Base-by-base conservation (phyloP, 2,888 invertebrate species). In the Alsophila aescularia region DNA sequence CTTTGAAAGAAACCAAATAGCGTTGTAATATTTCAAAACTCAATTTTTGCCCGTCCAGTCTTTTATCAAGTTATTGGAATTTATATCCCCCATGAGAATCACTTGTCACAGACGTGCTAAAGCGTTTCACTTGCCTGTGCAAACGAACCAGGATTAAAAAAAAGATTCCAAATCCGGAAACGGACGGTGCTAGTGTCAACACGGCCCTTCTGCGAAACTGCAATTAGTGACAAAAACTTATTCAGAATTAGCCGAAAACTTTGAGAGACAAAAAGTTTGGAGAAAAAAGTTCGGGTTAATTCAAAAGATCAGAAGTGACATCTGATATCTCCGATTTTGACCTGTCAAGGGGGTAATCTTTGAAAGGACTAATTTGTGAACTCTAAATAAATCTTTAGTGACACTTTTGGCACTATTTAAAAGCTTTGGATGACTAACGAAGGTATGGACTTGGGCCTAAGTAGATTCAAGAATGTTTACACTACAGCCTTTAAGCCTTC, bases 121-220 rank as follows among this genome's bases (percentile, higher is more conserved):
- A 77, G 78, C 70, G 71, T 72, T 76, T 69, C 69, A 62, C 69
- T 68, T 67, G 64, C 66, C 68, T 70, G 67, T 73, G 70, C 64
- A 77, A 83, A 81, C 75, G 81, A 67, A 72, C 62, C 67, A 52
- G 51, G 59, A 64, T 66, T 64, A 60, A 71, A 78, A 83, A 85
- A 79, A 69, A 60, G 64, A 55, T 60, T 58, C 42, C n/a, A 9
- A 69, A 76, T 77, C 83, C 84, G 87, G 85, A 88, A 84, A 85
- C 78, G 62, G 62, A 61, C 67, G 67, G 59, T 69, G 69, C 69
- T 75, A 78, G 70, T 79, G 81, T 83, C 83, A 87, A 89, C 78
- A 85, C 55, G 55, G 63, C 65, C 85, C 85, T 89, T 87, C 87
- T 77, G 73, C 81, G 87, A 86, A 87, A 79, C 77, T 71, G 72